Base-by-base conservation (phyloP, 1,140 invertebrate genomes). In the Ladona fulva region DNA sequence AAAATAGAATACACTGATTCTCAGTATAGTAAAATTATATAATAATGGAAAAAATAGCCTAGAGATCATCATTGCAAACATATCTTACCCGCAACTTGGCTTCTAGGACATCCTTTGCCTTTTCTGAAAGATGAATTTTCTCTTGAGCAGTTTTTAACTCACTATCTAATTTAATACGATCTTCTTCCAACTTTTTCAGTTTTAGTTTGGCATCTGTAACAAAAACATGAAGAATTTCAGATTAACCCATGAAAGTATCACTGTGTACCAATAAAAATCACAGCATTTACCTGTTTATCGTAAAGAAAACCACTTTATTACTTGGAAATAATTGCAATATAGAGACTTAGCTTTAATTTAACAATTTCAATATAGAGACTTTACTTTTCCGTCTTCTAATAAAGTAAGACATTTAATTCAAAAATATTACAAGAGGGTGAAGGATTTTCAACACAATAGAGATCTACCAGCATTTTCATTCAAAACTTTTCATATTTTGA, bases 71-170 rank as follows among this genome's bases (percentile, higher is more conserved):
- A 22, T 3, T 73, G 42, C 1, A 44, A 24, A 77, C 42, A 52
- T n/a, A 76, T 75, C 79, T 84, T 78, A 89, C 87, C 77, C 88
- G 85, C 29, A 92, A 83, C 83, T 90, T 87, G 24, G 90, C 87
- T 81, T 92, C 89, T 25, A 92, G 81, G 25, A 90, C 84, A 82
- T 92, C 88, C 79, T 91, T 89, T 19, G 88, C 89, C 77, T 89
- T 86, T 83, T 93, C 92, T 11, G 91, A 90, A 76, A 86, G 84
- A 75, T 87, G 86, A 77, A 91, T 90, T 85, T 92, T 93, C 81
- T 89, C 86, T 76, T 88, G 86, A 1, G 92, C 91, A 75, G 87
- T 85, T 80, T 86, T 87, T 52, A 94, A 84, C 83, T 93, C 90
- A 14, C 86, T 83, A 80, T 94, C 92, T 44, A 93, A 85, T 77